Base-by-base conservation (phyloP, 1,140 invertebrate genomes). In the Microplitis demolitor region DNA sequence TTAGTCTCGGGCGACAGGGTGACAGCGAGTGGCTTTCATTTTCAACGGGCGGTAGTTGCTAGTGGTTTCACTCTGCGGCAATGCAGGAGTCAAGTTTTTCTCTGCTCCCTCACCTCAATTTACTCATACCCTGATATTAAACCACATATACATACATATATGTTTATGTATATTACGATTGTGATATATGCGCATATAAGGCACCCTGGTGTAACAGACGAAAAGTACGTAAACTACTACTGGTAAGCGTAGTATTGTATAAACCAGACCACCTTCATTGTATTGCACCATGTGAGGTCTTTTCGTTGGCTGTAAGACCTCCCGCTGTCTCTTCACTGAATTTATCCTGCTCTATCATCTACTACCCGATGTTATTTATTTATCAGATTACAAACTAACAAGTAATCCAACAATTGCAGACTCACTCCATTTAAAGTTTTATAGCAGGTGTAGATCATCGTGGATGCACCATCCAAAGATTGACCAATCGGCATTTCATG, bases 231-330 rank as follows among this genome's bases (percentile, higher is more conserved):
- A n/a, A 72, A 31, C 13, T 24, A 24, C 24, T 24, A 24, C 24
- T 24, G 24, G 67, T 66, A 74, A 72, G 71, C 66, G 34, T 71
- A 74, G 56, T 63, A 53, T 45, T 67, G 62, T 45, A 72, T 73
- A 71, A 73, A 66, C 24, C 34, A 50, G 35, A 72, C 37, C 67
- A 72, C 58, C 71, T 24, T 81, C 75, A 82, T 82, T 82, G 80
- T 81, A 66, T 45, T 73, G 78, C 81, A 61, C 79, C 75, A 79
- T 79, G 80, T 82, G 81, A 78, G 81, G 79, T 82, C 81, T 68
- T 56, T 69, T 50, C 53, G 73, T 66, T 72, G 61, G 31, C n/a
- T 24, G 24, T 24, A 24, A 53, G 78, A 82, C 78, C 79, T 77
- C 80, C 81, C 66, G 80, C 74, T 73, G 78, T 72, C 75, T 77